A percentile compares a stretch with the other conserved stretches of the same genome.
Conservation (phyloP, 2,797 vertebrate species). For the Aulostomus chinensis region DNA sequence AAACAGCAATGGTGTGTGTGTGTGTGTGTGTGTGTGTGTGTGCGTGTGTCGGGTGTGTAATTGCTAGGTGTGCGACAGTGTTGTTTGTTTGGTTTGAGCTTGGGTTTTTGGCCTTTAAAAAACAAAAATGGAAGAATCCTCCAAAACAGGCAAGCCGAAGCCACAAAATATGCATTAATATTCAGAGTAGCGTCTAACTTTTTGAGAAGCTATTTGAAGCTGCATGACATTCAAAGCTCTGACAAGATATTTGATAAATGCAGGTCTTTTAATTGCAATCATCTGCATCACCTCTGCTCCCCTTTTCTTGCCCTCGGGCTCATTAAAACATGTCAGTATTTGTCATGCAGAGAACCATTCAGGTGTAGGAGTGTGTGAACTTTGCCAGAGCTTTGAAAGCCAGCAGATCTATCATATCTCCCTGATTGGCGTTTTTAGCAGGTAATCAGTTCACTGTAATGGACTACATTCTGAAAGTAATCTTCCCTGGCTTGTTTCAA, state of each 20-base stretch:
- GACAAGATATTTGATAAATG: too few species aligned
- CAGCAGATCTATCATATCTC: too few species aligned
- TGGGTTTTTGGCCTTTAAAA: neutral
- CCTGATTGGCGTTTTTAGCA: constrained; percentile 32
- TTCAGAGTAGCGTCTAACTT: too few species aligned
- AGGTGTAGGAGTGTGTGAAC: constrained; percentile 14
- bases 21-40: constrained; percentile 13
- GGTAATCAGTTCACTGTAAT: constrained; percentile 56
- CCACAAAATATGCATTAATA: neutral
- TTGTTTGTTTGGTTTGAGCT: constrained; percentile 19
- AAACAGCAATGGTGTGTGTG: constrained; percentile 41
- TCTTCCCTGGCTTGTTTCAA: constrained; percentile 52
- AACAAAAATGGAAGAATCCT: constrained; percentile 10
- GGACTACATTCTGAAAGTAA: constrained; percentile 53
- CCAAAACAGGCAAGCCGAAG: constrained; percentile 24
- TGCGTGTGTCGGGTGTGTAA: constrained; percentile 17
- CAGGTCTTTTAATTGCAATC: too few species aligned
- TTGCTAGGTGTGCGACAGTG: constrained; percentile 35
- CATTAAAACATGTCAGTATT: constrained; percentile 34
- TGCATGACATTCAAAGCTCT: too few species aligned
- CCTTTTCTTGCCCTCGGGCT: neutral
- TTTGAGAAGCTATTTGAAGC: too few species aligned
- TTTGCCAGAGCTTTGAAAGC: constrained; percentile 5
- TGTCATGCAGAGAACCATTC: constrained; percentile 23
- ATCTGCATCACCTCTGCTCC: too few species aligned